Evolutionary conservation across 2,113 vertebrate species (phyloP).

Genomic region (Artemisiospiza belli): DNA sequence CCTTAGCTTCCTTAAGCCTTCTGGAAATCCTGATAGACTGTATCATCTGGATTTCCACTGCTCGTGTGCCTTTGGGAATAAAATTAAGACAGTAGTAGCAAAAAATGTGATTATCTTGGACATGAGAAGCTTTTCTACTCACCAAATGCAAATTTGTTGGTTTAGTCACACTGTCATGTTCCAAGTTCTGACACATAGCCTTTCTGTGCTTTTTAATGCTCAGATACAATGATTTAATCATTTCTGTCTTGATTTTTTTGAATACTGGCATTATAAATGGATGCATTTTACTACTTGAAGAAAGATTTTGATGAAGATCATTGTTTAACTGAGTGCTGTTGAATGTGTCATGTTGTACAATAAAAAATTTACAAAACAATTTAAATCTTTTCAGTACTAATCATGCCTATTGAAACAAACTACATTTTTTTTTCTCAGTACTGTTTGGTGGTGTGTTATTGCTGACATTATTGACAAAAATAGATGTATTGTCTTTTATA

Average conservation of each 20-base stretch:
- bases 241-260: background rate
- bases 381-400: background rate
- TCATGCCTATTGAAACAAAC: background rate
- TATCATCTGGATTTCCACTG: background rate
- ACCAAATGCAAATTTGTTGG: background rate
- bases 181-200: background rate
- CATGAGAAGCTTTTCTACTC: background rate
- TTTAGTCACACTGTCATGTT: background rate
- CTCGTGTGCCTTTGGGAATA: background rate
- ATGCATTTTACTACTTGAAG: background rate
- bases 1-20: background rate
- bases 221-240: background rate
- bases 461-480: background rate
- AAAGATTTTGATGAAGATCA: background rate
- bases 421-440: background rate
- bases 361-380: background rate
- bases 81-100: background rate
- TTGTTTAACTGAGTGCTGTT: background rate
- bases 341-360: background rate
- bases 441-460: background rate
- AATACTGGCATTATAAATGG: background rate
- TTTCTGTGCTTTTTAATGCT: background rate
- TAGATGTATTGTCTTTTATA: background rate
- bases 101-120: background rate
- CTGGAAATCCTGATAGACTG: background rate